Conservation (phyloP, 2,113 vertebrate genomes). For the Platycercus adscitus region DNA sequence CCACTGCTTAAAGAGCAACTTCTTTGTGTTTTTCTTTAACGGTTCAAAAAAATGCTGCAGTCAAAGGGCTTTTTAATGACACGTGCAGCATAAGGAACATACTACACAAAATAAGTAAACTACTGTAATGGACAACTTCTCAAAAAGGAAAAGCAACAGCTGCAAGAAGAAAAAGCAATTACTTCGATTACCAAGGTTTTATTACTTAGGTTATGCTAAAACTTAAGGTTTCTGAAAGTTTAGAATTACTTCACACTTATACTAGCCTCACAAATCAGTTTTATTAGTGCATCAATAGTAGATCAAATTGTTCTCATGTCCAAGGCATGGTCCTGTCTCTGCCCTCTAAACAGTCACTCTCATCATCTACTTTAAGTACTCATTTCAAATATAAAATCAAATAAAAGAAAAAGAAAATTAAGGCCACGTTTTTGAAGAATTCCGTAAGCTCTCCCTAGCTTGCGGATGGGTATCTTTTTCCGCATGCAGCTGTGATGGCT, state of each 20-base stretch:
- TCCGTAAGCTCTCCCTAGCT: neutral
- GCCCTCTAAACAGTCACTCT: neutral
- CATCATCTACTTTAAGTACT: neutral
- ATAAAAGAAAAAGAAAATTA: neutral
- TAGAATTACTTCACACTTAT: constrained; percentile 64
- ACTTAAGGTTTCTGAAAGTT: constrained; percentile 55
- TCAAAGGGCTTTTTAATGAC: neutral
- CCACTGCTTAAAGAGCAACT: neutral
- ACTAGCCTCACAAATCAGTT: constrained; percentile 57
- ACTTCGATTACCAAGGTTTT: constrained; percentile 61
- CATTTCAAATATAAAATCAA: neutral
- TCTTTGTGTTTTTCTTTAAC: neutral
- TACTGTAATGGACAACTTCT: neutral
- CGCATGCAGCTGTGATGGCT: neutral
- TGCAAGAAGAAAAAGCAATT: constrained; percentile 56
- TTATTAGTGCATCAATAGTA: constrained; percentile 11
- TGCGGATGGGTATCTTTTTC: neutral
- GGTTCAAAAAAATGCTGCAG: neutral
- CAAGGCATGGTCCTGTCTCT: neutral
- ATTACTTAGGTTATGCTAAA: constrained; percentile 60
- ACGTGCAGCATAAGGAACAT: neutral
- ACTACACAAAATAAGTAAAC: neutral
- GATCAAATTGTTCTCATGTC: neutral
- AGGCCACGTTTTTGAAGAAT: neutral
- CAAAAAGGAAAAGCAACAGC: constrained; percentile 42